Conservation (phyloP, 1,140 invertebrate species). For the Pseudobourletiella spinata region DNA sequence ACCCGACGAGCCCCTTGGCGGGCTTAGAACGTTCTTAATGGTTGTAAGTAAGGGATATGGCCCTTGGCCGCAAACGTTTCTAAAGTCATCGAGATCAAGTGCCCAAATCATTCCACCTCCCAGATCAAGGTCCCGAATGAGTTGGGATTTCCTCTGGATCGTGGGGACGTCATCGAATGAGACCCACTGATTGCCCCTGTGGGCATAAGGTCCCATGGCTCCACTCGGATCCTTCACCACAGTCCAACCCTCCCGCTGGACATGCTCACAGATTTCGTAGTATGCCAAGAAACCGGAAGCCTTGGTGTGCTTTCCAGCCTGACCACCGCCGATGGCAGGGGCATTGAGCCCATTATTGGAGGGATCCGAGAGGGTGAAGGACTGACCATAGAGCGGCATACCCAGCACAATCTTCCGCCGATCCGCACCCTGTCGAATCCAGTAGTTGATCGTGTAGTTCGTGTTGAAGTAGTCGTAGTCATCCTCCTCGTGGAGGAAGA, state of each 20-base stretch:
- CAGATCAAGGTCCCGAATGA: conserved; percentile 50
- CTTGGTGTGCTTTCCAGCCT: conserved; percentile 67
- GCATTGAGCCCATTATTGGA: conserved; percentile 55
- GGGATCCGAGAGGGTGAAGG: conserved; percentile 61
- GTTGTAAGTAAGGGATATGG: conserved; percentile 67
- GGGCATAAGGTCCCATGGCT: conserved; percentile 45
- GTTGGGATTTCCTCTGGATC: conserved; percentile 50
- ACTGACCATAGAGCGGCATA: conserved; percentile 67
- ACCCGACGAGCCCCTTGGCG: too few relatives aligned
- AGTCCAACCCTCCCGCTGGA: conserved; percentile 54
- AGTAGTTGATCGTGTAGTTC: conserved; percentile 47
- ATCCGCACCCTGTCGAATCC: conserved; percentile 52
- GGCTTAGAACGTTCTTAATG: conserved; percentile 55
- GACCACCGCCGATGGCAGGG: conserved; percentile 59
- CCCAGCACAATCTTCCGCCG: conserved; percentile 55
- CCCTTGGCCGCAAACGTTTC: conserved; percentile 59
- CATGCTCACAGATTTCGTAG: conserved; percentile 64
- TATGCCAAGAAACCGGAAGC: conserved; percentile 72
- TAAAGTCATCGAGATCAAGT: conserved; percentile 63
- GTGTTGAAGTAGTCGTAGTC: conserved; percentile 42
- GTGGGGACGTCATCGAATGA: conserved; percentile 66
- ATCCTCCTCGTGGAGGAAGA: conserved; percentile 56
- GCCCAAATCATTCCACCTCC: conserved; percentile 75
- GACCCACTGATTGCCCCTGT: conserved; percentile 65
- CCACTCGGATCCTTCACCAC: conserved; percentile 54